Base-by-base conservation (phyloP, 2,888 invertebrate species). In the Mylabris sibirica region DNA sequence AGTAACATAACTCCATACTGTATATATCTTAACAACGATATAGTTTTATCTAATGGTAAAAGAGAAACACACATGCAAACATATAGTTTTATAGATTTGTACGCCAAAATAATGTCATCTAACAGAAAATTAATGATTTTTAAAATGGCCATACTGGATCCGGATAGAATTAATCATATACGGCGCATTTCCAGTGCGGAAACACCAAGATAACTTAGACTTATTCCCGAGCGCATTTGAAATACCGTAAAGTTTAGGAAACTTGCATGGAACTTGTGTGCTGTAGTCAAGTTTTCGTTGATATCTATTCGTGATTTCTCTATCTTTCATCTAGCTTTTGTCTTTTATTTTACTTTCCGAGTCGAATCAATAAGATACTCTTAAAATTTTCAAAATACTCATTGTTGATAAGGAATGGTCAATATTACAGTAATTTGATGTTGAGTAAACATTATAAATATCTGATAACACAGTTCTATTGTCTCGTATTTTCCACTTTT, bases 1-100 rank as follows among this genome's bases (percentile, higher is more conserved):
- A 79, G 79, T 78, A 78, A 74, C 73, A 73, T 75, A 70, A 65
- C 74, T 63, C 65, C 65, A 64, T 60, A 61, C 68, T 60, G 59
- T 62, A 30, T 65, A 62, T 65, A 63, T 59, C 30, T 60, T 60
- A 17, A 67, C 66, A 35, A 59, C n/a, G 20, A 44, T 62, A 17
- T 34, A 57, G 4, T 57, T 57, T 6, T 57, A 57, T 53, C 24
- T 57, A 57, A 24, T 26, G 14, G 14, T 24, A 6, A 26, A 24
- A n/a, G 5, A 26, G 24, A 11, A 8, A 57, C 14, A 26, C 1
- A 22, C 22, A 20, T 17, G 24, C 14, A 26, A 2, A 22, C 22
- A 20, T 17, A 22, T 20, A 53, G 53, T 22, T 11, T 11, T n/a
- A 26, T 24, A n/a, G 24, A 57, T 57, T 57, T 57, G 6, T 57